These are phyloP conservation scores for Numenius phaeopus DNA, from an alignment of 2,797 vertebrate genomes.

Conservation along the genomic window DNA sequence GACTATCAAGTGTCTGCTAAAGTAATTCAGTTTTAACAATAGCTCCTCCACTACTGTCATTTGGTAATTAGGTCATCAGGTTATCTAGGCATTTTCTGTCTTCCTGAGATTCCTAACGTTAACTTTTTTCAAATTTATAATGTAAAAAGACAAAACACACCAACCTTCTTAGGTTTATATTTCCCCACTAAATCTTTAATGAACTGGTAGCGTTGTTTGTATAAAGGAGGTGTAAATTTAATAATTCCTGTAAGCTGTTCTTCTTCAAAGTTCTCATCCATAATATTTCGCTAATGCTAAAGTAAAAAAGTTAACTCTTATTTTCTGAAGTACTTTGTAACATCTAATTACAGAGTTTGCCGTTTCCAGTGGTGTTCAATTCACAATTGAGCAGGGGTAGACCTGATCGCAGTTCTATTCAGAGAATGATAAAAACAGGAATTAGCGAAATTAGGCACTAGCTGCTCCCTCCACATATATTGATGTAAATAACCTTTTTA, in stretches of 20 bases:
- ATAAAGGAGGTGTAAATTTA: conserved; percentile 89
- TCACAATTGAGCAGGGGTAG: background rate
- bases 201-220: conserved; percentile 88
- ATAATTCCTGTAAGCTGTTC: background rate
- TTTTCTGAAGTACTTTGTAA: background rate
- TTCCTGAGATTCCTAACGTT: background rate
- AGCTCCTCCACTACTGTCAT: background rate
- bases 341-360: background rate
- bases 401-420: background rate
- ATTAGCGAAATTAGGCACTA: background rate
- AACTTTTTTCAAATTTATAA: background rate
- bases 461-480: background rate
- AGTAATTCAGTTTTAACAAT: background rate
- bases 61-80: background rate
- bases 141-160: background rate
- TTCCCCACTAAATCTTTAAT: conserved; percentile 86
- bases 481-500: background rate
- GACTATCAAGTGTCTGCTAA: background rate
- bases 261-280: conserved; percentile 50
- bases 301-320: background rate
- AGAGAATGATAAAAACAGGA: background rate
- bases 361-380: background rate
- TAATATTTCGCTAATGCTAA: conserved; percentile 5
- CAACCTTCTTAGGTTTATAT: conserved; percentile 88
- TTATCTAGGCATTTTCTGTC: background rate